Percentiles rank a stretch among this genome's conserved stretches.
phyloP scores from a whole-genome alignment of 1,140 invertebrate species.

The Trachelipus rathkii region DNA sequence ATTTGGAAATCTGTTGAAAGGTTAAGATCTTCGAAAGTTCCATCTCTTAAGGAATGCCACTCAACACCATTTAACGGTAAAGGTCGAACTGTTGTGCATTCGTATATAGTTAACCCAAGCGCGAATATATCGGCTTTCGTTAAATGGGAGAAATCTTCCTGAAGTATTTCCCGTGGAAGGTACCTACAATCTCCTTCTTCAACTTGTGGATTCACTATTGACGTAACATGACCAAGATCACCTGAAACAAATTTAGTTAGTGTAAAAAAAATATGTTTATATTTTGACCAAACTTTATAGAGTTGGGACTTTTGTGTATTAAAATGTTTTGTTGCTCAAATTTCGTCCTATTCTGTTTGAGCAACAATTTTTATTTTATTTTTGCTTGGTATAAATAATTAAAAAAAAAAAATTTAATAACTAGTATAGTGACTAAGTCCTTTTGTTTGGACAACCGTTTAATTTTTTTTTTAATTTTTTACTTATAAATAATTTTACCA shows the following conservation, averaged over 20 bases:
- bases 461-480: too few species aligned
- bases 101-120: slow-evolving; percentile 72
- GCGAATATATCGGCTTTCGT: slow-evolving; percentile 87
- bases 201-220: slow-evolving; percentile 70
- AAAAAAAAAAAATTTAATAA: too few species aligned
- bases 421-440: too few species aligned
- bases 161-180: slow-evolving; percentile 75
- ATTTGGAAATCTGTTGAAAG: slow-evolving; percentile 69
- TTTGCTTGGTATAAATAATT: too few species aligned
- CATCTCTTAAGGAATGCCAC: slow-evolving; percentile 77
- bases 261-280: too few species aligned
- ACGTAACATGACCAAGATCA: slow-evolving; percentile 84
- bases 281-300: too few species aligned
- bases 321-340: too few species aligned
- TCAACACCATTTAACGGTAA: slow-evolving; percentile 81
- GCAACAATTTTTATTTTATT: too few species aligned
- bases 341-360: too few species aligned
- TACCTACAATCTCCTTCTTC: slow-evolving; percentile 93
- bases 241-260: slow-evolving; percentile 52
- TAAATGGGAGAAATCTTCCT: slow-evolving; percentile 72
- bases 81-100: slow-evolving; percentile 70
- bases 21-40: slow-evolving; percentile 63
- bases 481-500: too few species aligned
- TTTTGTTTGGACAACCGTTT: too few species aligned
- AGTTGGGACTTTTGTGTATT: too few species aligned